Evolutionary conservation across 2,888 invertebrate genomes (phyloP).

Genomic region (Meandrusa payeni): DNA sequence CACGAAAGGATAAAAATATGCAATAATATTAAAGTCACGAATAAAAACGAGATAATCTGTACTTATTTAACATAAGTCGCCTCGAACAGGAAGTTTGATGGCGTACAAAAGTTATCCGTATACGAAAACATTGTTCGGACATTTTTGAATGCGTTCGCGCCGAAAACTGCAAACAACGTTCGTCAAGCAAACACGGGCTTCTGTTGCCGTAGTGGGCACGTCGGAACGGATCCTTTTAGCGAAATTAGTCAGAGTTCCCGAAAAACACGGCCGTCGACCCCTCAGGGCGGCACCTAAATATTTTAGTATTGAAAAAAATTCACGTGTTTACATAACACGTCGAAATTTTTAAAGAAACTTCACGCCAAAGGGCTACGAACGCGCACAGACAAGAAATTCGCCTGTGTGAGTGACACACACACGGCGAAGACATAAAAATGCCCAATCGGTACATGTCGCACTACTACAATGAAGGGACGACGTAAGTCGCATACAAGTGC

Average conservation of each 20-base stretch:
- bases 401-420: constrained; percentile 67
- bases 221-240: constrained; percentile 59
- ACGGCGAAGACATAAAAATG: constrained; percentile 67
- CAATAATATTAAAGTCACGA: neutral
- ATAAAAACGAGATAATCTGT: constrained; percentile 2
- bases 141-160: constrained; percentile 47
- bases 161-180: constrained; percentile 40
- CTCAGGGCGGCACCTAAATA: constrained; percentile 71
- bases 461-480: constrained; percentile 79
- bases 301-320: constrained; percentile 66
- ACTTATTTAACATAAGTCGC: constrained; percentile 18
- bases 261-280: constrained; percentile 73
- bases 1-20: constrained; percentile 2
- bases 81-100: constrained; percentile 35
- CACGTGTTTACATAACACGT: constrained; percentile 76
- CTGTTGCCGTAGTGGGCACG: constrained; percentile 44
- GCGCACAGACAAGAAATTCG: constrained; percentile 63
- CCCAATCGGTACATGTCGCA: constrained; percentile 77
- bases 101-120: constrained; percentile 27
- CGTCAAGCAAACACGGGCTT: constrained; percentile 44
- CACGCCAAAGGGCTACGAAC: constrained; percentile 62
- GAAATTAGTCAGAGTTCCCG: constrained; percentile 78
- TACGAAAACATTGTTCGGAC: constrained; percentile 34
- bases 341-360: constrained; percentile 70
- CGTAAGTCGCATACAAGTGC: constrained; percentile 81